Conservation (phyloP, 2,797 vertebrate species). For the Staurois parvus region DNA sequence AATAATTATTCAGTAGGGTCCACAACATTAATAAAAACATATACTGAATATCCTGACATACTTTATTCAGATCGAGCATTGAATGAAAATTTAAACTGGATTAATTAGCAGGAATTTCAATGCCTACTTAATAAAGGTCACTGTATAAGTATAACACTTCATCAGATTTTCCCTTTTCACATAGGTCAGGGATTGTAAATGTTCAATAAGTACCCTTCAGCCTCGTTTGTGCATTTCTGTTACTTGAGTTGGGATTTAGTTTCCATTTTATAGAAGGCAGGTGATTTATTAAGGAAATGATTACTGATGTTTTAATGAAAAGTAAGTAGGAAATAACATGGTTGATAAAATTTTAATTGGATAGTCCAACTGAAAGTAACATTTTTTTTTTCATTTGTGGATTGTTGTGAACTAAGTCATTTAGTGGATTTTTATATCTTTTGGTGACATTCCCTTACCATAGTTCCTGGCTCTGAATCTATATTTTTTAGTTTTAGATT, state of each 20-base stretch:
- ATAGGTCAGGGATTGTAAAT: constrained; percentile 30
- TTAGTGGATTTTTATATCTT: too few relatives aligned
- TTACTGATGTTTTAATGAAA: too few relatives aligned
- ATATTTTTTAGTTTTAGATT: too few relatives aligned
- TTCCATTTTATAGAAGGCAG: neutral
- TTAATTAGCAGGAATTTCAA: constrained; percentile 51
- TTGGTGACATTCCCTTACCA: too few relatives aligned
- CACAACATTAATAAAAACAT: constrained; percentile 30
- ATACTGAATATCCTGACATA: constrained; percentile 39
- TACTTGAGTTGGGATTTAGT: neutral
- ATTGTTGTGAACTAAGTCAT: too few relatives aligned
- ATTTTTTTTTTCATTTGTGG: too few relatives aligned
- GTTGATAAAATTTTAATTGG: too few relatives aligned
- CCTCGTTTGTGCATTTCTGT: neutral
- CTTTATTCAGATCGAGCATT: constrained; percentile 29
- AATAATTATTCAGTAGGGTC: constrained; percentile 47
- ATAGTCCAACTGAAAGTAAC: too few relatives aligned
- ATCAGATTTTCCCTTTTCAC: constrained; percentile 2
- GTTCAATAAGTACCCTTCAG: constrained; percentile 7
- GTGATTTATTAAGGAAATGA: too few relatives aligned
- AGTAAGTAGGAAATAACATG: too few relatives aligned
- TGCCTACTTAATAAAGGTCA: constrained; percentile 47
- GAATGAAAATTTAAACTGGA: constrained; percentile 46
- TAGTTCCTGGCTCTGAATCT: too few relatives aligned
- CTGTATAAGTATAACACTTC: constrained; percentile 25